These are phyloP conservation scores for Rhagoletis pomonella DNA, from an alignment of 1,140 invertebrate species.

Conservation along the genomic window DNA sequence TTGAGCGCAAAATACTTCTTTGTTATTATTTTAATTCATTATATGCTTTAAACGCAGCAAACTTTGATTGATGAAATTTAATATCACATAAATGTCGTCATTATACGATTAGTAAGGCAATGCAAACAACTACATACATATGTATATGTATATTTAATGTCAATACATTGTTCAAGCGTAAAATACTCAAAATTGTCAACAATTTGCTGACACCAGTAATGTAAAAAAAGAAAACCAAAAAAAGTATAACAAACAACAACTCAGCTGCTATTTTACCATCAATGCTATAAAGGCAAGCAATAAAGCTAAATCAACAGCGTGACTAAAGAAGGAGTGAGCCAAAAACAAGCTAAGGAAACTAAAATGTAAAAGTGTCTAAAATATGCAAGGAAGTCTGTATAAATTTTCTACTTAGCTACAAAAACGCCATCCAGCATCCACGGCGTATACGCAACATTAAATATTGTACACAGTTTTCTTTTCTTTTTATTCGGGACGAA, in stretches of 20 bases:
- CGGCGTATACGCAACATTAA: slow-evolving; percentile 16
- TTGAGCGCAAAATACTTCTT: too few relatives aligned
- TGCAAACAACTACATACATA: not conserved
- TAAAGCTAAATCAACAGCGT: not conserved
- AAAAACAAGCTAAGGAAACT: not conserved
- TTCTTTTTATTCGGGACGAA: not conserved
- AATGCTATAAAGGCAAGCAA: not conserved
- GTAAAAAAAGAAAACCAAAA: not conserved
- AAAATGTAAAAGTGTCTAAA: not conserved
- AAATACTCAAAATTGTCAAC: not conserved
- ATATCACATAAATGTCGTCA: slow-evolving; percentile 22
- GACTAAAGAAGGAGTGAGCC: not conserved
- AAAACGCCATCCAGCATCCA: not conserved
- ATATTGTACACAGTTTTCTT: not conserved
- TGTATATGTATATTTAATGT: too few relatives aligned
- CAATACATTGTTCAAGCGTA: not conserved
- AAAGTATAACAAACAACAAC: not conserved
- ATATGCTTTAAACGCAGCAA: not conserved
- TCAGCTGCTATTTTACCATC: not conserved
- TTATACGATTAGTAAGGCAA: not conserved
- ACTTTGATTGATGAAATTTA: slow-evolving; percentile 46
- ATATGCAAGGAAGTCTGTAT: not conserved
- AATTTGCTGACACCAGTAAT: not conserved
- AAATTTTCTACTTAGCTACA: too few relatives aligned
- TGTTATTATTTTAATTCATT: too few relatives aligned